Percentiles rank a stretch among this genome's conserved stretches.
Conservation (phyloP, 2,888 invertebrate species). For the Myopa tessellatipennis region DNA sequence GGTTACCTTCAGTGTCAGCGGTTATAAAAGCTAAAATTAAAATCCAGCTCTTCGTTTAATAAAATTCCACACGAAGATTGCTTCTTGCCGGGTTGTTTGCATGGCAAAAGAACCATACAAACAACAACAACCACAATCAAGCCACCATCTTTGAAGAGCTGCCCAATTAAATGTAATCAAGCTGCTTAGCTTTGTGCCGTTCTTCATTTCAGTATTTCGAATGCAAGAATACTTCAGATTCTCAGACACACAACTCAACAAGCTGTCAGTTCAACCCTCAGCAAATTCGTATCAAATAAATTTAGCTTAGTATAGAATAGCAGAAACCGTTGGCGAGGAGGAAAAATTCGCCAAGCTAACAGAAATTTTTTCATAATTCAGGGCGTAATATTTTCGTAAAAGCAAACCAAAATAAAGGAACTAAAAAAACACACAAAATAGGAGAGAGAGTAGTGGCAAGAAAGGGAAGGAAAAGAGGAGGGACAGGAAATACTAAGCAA, state of each 20-base stretch:
- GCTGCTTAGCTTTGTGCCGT: neutral
- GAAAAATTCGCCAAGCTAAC: constrained; percentile 22
- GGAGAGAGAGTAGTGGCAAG: neutral
- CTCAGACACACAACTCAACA: neutral
- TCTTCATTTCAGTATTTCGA: neutral
- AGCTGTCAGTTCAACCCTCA: constrained; percentile 20
- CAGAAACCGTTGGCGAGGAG: neutral
- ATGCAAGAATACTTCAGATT: constrained; percentile 27
- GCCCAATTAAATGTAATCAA: neutral
- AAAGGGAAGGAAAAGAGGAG: neutral
- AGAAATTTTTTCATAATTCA: constrained; percentile 25
- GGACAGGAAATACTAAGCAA: neutral
- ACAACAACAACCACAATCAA: too few species aligned
- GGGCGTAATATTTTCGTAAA: neutral
- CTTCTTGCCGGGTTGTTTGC: neutral
- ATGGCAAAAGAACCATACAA: neutral
- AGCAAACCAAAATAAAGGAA: neutral
- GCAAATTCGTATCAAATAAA: neutral
- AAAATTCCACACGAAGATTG: too few species aligned
- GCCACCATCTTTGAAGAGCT: neutral
- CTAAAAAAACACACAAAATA: neutral
- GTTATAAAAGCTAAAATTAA: too few species aligned
- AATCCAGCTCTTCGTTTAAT: too few species aligned
- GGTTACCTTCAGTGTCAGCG: too few species aligned
- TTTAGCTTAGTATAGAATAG: neutral